phyloP scores from a whole-genome alignment of 2,113 vertebrate species.

The Ailurus styani region DNA sequence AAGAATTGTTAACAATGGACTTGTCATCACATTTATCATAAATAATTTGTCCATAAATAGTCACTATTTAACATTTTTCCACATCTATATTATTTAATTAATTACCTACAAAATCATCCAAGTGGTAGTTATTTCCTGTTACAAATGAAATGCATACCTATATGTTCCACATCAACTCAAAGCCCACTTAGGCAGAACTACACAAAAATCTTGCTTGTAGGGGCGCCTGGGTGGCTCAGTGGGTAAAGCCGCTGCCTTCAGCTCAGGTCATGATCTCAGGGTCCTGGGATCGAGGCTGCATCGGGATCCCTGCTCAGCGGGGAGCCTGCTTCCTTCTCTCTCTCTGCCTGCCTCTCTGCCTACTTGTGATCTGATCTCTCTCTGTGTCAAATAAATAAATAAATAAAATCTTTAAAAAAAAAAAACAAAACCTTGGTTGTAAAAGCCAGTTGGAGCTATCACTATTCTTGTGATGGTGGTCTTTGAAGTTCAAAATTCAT shows the following conservation, averaged over 20 bases:
- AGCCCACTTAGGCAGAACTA: not conserved
- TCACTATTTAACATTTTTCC: not conserved
- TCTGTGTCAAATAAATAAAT: no score
- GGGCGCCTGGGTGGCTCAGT: no score
- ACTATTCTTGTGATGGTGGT: not conserved
- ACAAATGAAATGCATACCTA: not conserved
- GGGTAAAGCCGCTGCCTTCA: no score
- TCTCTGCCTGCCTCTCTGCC: no score
- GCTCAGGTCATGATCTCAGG: no score
- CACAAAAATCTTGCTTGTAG: not conserved
- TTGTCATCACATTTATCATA: not conserved
- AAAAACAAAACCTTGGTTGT: not conserved
- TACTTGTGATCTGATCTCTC: no score
- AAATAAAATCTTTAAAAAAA: no score
- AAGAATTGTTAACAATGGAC: not conserved
- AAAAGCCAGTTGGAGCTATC: not conserved
- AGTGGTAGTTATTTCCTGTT: not conserved
- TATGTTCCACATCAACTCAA: not conserved
- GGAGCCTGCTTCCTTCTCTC: no score
- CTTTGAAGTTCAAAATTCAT: not conserved
- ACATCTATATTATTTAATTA: not conserved
- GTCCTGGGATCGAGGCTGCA: no score
- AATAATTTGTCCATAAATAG: not conserved
- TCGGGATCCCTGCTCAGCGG: no score
- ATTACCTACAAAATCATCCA: not conserved